Evolutionary conservation across 1,140 invertebrate species (phyloP).

Genomic region (Laupala kohalensis): DNA sequence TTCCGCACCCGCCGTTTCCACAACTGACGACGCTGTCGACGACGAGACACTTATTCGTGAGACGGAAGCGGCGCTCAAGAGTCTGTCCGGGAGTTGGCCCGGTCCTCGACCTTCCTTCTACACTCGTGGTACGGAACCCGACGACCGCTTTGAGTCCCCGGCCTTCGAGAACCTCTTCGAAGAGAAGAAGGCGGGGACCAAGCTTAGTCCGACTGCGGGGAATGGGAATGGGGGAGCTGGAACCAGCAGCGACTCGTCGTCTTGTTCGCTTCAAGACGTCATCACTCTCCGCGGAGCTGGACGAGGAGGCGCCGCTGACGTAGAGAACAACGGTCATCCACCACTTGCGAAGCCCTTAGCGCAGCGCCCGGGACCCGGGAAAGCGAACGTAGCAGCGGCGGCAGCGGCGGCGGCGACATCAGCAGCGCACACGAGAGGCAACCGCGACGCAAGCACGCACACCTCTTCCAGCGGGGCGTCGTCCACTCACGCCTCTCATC

Average conservation of each 20-base stretch:
- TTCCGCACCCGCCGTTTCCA: slow-evolving; percentile 18
- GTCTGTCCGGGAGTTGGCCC: slow-evolving; percentile 66
- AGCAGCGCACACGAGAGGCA: neutral
- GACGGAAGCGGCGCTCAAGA: slow-evolving; percentile 71
- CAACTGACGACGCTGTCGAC: slow-evolving; percentile 40
- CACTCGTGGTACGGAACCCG: slow-evolving; percentile 43
- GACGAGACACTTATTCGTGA: slow-evolving; percentile 71
- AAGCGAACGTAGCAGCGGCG: neutral
- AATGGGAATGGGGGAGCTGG: slow-evolving; percentile 39
- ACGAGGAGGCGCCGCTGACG: slow-evolving; percentile 1
- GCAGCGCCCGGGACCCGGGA: neutral
- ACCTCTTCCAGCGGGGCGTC: neutral
- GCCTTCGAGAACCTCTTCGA: slow-evolving; percentile 74
- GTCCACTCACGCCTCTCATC: neutral
- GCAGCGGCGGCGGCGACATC: neutral
- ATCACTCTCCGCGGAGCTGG: slow-evolving; percentile 46
- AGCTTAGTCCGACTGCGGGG: slow-evolving; percentile 48
- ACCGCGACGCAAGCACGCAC: neutral
- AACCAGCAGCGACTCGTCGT: slow-evolving; percentile 22
- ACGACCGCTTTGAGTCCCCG: slow-evolving; percentile 50
- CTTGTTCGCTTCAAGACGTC: slow-evolving; percentile 39
- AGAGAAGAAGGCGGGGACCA: slow-evolving; percentile 53
- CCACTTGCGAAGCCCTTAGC: neutral
- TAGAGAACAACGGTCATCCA: neutral
- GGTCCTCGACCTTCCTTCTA: slow-evolving; percentile 47